A percentile compares a stretch with the other conserved stretches of the same genome.
Conservation (phyloP, 2,888 invertebrate genomes). For the Hypselothyrea guttata region DNA sequence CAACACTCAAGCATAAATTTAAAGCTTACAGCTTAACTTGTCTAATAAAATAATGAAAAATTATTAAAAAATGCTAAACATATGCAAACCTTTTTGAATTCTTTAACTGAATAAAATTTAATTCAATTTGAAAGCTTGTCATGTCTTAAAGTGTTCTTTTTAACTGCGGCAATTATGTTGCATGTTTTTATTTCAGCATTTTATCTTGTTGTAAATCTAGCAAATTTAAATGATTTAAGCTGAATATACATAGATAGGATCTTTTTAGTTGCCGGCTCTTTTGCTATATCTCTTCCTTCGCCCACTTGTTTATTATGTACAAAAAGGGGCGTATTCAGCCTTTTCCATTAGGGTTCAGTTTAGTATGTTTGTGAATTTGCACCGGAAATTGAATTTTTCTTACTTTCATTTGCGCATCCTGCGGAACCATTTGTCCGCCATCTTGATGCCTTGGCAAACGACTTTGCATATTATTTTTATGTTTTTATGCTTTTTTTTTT, state of each 20-base stretch:
- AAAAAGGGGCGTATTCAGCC: constrained; percentile 19
- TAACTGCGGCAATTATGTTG: too few relatives aligned
- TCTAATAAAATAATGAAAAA: too few relatives aligned
- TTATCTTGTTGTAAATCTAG: too few relatives aligned
- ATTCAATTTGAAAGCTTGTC: too few relatives aligned
- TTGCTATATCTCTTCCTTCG: not conserved
- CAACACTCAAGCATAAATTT: too few relatives aligned
- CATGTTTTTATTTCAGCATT: too few relatives aligned
- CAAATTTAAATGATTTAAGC: too few relatives aligned
- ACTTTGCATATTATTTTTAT: constrained; percentile 36
- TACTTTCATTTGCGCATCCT: constrained; percentile 29
- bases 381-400: constrained; percentile 68
- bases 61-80: too few relatives aligned
- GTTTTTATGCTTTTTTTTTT: constrained; percentile 30
- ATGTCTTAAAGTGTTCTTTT: too few relatives aligned
- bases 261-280: not conserved
- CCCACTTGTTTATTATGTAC: constrained; percentile 25
- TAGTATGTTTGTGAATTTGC: constrained; percentile 6
- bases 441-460: constrained; percentile 8
- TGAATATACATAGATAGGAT: not conserved
- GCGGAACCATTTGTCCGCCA: constrained; percentile 20
- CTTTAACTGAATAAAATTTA: too few relatives aligned
- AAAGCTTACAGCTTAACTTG: too few relatives aligned
- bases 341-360: constrained; percentile 22
- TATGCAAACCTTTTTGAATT: too few relatives aligned